phyloP scores from a whole-genome alignment of 2,888 invertebrate genomes.

The Digitonthophagus gazella region DNA sequence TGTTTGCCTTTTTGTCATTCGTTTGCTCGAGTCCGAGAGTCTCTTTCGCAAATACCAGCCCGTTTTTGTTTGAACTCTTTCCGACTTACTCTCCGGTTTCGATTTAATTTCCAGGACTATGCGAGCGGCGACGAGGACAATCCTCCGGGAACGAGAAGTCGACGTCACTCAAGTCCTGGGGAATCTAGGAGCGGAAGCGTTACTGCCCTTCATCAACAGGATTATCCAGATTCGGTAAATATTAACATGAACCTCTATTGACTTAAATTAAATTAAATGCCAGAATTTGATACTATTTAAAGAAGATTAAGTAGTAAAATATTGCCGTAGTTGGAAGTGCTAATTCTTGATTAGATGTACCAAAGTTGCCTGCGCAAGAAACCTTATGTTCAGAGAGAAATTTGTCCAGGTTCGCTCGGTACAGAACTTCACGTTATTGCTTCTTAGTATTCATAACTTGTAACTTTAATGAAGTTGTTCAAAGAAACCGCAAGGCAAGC shows the following conservation, averaged over 20 bases:
- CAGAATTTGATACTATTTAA: no score
- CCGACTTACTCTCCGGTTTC: not conserved
- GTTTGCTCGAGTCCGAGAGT: not conserved
- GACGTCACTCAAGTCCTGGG: slow-evolving; percentile 70
- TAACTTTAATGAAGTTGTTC: not conserved
- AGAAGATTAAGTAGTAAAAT: no score
- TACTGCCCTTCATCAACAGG: slow-evolving; percentile 58
- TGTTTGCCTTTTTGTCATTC: not conserved
- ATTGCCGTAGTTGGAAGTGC: no score
- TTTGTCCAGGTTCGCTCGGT: not conserved
- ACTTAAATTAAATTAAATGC: no score
- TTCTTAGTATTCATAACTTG: not conserved
- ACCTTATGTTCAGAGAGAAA: not conserved
- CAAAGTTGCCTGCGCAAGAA: not conserved
- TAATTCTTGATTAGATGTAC: no score
- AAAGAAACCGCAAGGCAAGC: not conserved
- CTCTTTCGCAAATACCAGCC: not conserved
- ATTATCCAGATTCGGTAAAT: slow-evolving; percentile 65
- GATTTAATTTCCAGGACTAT: slow-evolving; percentile 60
- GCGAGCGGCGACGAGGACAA: slow-evolving; percentile 62
- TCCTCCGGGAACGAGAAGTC: slow-evolving; percentile 48
- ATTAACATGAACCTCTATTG: no score
- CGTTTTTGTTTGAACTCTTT: not conserved
- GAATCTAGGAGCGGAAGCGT: slow-evolving; percentile 68
- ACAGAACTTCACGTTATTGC: not conserved